Conservation (phyloP, 2,888 invertebrate species). For the Drosophila prolongata region DNA sequence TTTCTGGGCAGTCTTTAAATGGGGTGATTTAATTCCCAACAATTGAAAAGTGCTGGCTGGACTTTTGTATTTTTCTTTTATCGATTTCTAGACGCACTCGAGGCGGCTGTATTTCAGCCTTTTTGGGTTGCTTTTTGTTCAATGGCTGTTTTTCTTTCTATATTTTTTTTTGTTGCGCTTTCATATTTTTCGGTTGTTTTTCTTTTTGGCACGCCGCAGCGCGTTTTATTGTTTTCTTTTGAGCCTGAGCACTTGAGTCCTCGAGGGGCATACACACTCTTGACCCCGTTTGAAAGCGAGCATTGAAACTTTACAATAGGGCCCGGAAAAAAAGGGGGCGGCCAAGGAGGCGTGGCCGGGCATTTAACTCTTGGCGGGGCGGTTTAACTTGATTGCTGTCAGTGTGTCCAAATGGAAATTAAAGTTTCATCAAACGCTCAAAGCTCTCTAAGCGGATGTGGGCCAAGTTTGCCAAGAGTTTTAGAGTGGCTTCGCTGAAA, state of each 20-base stretch:
- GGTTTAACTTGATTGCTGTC: constrained; percentile 50
- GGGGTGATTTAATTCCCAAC: constrained; percentile 11
- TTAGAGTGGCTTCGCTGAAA: constrained; percentile 31
- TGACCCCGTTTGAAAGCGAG: constrained; percentile 64
- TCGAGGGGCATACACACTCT: constrained; percentile 67
- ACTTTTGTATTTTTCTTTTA: constrained; percentile 31
- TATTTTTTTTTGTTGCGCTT: constrained; percentile 24
- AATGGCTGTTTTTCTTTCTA: constrained; percentile 21
- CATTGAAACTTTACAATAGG: constrained; percentile 65
- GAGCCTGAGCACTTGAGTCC: constrained; percentile 61
- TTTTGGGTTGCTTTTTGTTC: constrained; percentile 37
- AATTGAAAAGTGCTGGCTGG: constrained; percentile 46
- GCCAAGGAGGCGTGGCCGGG: constrained; percentile 7
- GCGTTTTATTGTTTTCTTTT: constrained; percentile 76
- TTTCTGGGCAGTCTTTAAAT: constrained; percentile 37
- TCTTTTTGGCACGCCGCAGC: constrained; percentile 48
- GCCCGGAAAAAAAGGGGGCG: constrained; percentile 4
- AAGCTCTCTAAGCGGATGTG: constrained; percentile 36
- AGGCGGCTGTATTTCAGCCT: constrained; percentile 23
- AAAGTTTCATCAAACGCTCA: constrained; percentile 54
- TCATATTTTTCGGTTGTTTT: constrained; percentile 38
- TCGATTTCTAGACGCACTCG: constrained; percentile 60
- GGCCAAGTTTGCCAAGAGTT: constrained; percentile 59
- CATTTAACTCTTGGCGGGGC: constrained; percentile 29
- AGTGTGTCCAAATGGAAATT: constrained; percentile 62